phyloP scores from a whole-genome alignment of 2,888 invertebrate species.

The Drosophila ezoana region DNA sequence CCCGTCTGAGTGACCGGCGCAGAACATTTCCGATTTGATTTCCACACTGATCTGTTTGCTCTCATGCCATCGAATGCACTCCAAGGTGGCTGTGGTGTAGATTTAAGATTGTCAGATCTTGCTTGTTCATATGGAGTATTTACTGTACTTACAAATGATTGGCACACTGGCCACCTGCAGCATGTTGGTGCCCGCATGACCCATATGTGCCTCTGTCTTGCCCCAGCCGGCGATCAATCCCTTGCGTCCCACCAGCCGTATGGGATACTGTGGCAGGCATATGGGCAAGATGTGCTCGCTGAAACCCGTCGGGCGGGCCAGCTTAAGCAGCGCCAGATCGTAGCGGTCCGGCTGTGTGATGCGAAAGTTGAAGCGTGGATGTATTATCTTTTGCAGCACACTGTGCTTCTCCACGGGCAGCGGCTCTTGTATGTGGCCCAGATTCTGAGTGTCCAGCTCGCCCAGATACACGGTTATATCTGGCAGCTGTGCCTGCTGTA shows the following conservation, averaged over 20 bases:
- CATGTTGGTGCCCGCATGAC: conserved; percentile 92
- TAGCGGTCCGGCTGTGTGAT: conserved; percentile 93
- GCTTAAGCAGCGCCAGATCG: conserved; percentile 90
- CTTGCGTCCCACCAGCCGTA: conserved; percentile 86
- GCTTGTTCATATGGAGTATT: background rate
- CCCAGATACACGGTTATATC: conserved; percentile 92
- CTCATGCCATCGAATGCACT: conserved; percentile 92
- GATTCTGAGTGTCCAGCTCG: conserved; percentile 91
- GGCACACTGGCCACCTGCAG: conserved; percentile 93
- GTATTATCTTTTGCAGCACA: conserved; percentile 90
- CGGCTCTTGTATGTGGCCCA: conserved; percentile 87
- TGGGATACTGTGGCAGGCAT: conserved; percentile 88
- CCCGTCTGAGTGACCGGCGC: conserved; percentile 93
- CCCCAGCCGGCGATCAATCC: conserved; percentile 94
- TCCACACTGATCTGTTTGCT: conserved; percentile 92
- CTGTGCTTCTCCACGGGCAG: conserved; percentile 89
- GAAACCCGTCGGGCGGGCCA: conserved; percentile 88
- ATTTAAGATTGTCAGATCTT: background rate
- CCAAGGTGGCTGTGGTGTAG: conserved; percentile 87
- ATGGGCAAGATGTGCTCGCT: conserved; percentile 90
- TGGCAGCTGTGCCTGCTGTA: conserved; percentile 89
- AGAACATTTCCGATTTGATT: conserved; percentile 91
- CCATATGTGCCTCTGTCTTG: conserved; percentile 90
- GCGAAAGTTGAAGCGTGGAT: conserved; percentile 92
- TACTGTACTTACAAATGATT: conserved; percentile 88